These are phyloP conservation scores for Pteropus rufus DNA, from an alignment of 2,797 vertebrate genomes.

Conservation along the genomic window DNA sequence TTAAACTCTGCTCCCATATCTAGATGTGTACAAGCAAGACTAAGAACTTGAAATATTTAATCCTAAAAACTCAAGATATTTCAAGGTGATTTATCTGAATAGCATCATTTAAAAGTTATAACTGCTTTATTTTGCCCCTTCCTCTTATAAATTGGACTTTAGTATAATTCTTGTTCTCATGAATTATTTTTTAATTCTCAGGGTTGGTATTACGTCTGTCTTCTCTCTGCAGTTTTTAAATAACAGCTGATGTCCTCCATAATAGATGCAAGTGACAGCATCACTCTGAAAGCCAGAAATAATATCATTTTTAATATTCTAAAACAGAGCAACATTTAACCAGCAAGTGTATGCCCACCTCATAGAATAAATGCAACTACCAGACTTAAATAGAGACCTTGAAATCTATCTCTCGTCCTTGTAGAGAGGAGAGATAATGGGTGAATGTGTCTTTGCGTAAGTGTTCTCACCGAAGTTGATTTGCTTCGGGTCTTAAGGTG, in stretches of 20 bases:
- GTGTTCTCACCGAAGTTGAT: conserved; percentile 67
- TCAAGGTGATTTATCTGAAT: not conserved
- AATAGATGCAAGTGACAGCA: not conserved
- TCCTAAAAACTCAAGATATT: not conserved
- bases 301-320: conserved; percentile 13
- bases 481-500: conserved; percentile 70
- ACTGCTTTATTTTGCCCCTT: not conserved
- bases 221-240: not conserved
- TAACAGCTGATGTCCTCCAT: not conserved
- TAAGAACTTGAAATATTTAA: not conserved
- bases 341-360: not conserved
- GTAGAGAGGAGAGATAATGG: not conserved
- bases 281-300: not conserved
- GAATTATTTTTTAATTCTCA: not conserved
- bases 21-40: not conserved
- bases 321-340: conserved; percentile 42
- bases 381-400: conserved; percentile 22
- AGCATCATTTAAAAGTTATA: not conserved
- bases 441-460: conserved; percentile 29
- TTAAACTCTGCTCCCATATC: not conserved
- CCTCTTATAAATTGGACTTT: not conserved
- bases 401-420: conserved; percentile 28
- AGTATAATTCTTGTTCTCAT: not conserved
- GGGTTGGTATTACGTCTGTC: not conserved
- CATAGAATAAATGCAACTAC: not conserved